Evolutionary conservation across 2,888 invertebrate species (phyloP).

Genomic region (Ptilodon capucinus): DNA sequence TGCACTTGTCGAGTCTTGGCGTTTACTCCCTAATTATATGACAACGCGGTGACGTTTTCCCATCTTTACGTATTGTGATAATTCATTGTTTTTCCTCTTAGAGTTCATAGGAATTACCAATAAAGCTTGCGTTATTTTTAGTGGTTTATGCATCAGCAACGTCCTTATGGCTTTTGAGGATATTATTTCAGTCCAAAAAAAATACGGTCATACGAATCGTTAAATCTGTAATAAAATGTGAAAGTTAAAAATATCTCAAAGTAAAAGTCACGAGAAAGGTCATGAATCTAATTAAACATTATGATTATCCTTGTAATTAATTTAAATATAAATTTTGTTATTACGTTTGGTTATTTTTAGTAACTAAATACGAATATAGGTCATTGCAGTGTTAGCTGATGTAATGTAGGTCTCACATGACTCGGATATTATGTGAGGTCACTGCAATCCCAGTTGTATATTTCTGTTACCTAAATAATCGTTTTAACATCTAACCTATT

Average conservation of each 20-base stretch:
- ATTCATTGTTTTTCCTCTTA: neutral
- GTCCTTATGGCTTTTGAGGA: neutral
- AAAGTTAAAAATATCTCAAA: neutral
- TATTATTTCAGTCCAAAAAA: neutral
- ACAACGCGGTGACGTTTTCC: slow-evolving; percentile 10
- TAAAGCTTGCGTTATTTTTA: neutral
- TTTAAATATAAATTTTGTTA: neutral
- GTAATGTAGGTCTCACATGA: slow-evolving; percentile 8
- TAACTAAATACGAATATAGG: neutral
- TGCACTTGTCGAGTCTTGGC: neutral
- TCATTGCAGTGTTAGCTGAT: slow-evolving; percentile 1
- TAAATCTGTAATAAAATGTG: neutral
- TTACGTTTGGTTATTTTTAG: neutral
- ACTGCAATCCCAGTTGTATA: neutral
- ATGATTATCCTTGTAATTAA: neutral
- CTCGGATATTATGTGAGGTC: slow-evolving; percentile 22
- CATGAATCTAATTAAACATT: neutral
- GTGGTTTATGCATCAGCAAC: neutral
- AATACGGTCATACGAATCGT: neutral
- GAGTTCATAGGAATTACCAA: neutral
- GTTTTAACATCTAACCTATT: too few species aligned
- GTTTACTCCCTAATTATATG: slow-evolving; percentile 6
- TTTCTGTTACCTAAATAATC: neutral
- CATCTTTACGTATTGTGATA: slow-evolving; percentile 4
- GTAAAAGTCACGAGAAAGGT: neutral